Evolutionary conservation across 2,888 invertebrate species (phyloP).

Genomic region (Alcis repandata): DNA sequence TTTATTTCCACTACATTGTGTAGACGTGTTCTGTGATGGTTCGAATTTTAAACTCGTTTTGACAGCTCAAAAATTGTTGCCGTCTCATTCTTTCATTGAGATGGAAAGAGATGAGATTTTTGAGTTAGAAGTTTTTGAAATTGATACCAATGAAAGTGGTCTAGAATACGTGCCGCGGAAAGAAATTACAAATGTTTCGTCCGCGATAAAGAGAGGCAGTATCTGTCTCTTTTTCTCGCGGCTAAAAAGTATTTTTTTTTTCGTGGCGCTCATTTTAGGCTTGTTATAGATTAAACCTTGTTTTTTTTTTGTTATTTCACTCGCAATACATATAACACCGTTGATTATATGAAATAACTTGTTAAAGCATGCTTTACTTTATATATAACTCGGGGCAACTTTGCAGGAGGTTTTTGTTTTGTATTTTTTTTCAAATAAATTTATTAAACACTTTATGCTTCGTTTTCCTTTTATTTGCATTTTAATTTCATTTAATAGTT

Average conservation of each 20-base stretch:
- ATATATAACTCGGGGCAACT: slow-evolving; percentile 71
- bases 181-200: neutral
- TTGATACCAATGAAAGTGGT: neutral
- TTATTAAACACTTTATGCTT: slow-evolving; percentile 74
- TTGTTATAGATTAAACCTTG: slow-evolving; percentile 35
- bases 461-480: slow-evolving; percentile 53
- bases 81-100: neutral
- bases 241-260: neutral
- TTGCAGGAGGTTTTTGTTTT: slow-evolving; percentile 75
- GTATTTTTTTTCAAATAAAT: slow-evolving; percentile 81
- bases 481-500: neutral
- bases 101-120: neutral
- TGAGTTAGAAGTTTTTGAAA: slow-evolving; percentile 10
- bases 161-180: neutral
- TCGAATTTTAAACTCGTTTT: slow-evolving; percentile 2
- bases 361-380: slow-evolving; percentile 75
- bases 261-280: too few relatives aligned
- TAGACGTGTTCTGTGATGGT: slow-evolving; percentile 2
- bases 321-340: slow-evolving; percentile 58
- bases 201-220: neutral
- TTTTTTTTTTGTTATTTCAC: slow-evolving; percentile 57
- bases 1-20: slow-evolving; percentile 37
- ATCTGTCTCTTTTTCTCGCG: neutral
- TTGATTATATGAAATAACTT: slow-evolving; percentile 63
- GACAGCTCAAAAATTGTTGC: slow-evolving; percentile 1